Percentiles rank a stretch among this genome's conserved stretches.
These are phyloP conservation scores for Branchinecta lindahli DNA, from an alignment of 1,140 invertebrate species.

Conservation along the genomic window DNA sequence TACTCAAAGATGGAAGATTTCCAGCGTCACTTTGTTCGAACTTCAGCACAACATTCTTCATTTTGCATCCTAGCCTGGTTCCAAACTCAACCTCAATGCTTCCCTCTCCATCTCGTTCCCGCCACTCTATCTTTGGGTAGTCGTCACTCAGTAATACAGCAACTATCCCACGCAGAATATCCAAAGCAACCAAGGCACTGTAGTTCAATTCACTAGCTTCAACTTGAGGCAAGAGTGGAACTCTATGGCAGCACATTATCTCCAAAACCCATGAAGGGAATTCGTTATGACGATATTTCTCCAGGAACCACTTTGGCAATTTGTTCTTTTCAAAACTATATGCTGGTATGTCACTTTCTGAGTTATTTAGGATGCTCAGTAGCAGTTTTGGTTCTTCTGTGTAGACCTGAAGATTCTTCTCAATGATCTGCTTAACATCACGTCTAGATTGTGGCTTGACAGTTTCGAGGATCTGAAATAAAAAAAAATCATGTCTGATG, in stretches of 20 bases:
- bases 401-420: background rate
- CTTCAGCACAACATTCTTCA: background rate
- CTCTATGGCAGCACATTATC: background rate
- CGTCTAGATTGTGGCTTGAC: too few relatives aligned
- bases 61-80: background rate
- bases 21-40: background rate
- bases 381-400: background rate
- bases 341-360: background rate
- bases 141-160: slow-evolving; percentile 2
- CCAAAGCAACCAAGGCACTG: background rate
- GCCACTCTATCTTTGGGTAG: background rate
- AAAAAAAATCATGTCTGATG: too few relatives aligned
- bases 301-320: background rate
- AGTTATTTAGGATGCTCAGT: background rate
- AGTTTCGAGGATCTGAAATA: too few relatives aligned
- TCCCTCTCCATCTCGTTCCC: background rate
- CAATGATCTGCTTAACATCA: too few relatives aligned
- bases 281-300: background rate
- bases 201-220: background rate
- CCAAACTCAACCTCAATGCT: background rate
- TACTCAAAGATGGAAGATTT: background rate
- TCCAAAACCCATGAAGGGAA: background rate
- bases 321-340: background rate
- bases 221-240: background rate
- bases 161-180: background rate